Evolutionary conservation across 2,797 vertebrate species (phyloP).

Genomic region (Cephalopachus bancanus): DNA sequence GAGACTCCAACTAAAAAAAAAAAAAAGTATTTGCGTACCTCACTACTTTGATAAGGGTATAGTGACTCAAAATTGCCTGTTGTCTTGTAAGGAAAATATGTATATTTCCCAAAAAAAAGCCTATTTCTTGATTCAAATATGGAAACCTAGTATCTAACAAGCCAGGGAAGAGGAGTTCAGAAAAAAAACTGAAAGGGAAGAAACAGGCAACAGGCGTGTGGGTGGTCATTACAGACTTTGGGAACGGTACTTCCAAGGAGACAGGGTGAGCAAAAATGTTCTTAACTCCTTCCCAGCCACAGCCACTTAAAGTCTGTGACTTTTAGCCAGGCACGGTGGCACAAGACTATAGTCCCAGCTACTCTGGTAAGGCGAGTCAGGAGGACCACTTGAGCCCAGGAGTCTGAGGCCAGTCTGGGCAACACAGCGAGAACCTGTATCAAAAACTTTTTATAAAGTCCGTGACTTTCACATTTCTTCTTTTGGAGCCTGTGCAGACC

Average conservation of each 20-base stretch:
- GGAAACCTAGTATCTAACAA: conserved; percentile 25
- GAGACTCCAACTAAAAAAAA: no score
- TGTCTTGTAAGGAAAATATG: not conserved
- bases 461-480: not conserved
- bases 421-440: not conserved
- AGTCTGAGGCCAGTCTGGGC: not conserved
- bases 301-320: not conserved
- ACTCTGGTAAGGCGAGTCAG: not conserved
- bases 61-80: not conserved
- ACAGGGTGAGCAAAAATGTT: not conserved
- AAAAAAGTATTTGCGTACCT: not conserved
- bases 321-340: not conserved
- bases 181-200: not conserved
- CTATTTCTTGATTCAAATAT: conserved; percentile 49
- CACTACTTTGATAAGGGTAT: not conserved
- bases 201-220: not conserved
- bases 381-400: not conserved
- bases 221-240: not conserved
- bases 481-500: not conserved
- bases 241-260: not conserved
- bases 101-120: not conserved
- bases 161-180: not conserved
- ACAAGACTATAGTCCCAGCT: not conserved
- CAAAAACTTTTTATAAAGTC: not conserved
- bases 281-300: not conserved